A percentile compares a stretch with the other conserved stretches of the same genome.
phyloP scores from a whole-genome alignment of 1,140 invertebrate genomes.

The Rhynchophorus ferrugineus region DNA sequence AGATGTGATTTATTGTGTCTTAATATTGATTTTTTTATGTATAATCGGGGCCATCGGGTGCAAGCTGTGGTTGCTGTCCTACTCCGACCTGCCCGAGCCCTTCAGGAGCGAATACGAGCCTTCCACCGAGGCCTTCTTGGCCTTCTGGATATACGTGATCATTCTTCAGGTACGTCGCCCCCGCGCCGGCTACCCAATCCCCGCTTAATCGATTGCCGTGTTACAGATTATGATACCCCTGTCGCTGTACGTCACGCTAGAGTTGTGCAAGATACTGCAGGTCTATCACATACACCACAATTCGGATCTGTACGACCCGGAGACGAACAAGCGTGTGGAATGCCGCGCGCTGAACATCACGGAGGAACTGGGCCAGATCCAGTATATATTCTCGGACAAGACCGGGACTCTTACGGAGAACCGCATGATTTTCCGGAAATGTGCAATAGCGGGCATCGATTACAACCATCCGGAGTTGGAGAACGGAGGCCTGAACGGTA shows the following conservation, averaged over 20 bases:
- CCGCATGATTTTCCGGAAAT: conserved; percentile 91
- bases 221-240: conserved; percentile 91
- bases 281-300: conserved; percentile 94
- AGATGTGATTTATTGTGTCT: conserved; percentile 94
- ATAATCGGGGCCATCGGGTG: conserved; percentile 84
- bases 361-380: conserved; percentile 92
- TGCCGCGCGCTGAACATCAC: conserved; percentile 95
- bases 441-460: conserved; percentile 81
- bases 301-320: conserved; percentile 72
- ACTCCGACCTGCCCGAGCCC: conserved; percentile 48
- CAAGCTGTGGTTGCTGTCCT: conserved; percentile 71
- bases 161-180: conserved; percentile 71
- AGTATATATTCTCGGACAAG: conserved; percentile 96
- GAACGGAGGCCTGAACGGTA: conserved; percentile 27
- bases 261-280: conserved; percentile 94
- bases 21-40: conserved; percentile 85
- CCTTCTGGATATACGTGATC: conserved; percentile 93
- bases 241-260: conserved; percentile 93
- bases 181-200: not conserved
- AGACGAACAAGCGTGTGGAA: conserved; percentile 80
- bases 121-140: conserved; percentile 73
- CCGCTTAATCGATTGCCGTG: not conserved
- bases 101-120: conserved; percentile 49
- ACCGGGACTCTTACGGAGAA: conserved; percentile 97
- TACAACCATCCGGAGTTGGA: conserved; percentile 72